Conservation (phyloP, 2,113 vertebrate genomes). For the Coptodon rendalli region DNA sequence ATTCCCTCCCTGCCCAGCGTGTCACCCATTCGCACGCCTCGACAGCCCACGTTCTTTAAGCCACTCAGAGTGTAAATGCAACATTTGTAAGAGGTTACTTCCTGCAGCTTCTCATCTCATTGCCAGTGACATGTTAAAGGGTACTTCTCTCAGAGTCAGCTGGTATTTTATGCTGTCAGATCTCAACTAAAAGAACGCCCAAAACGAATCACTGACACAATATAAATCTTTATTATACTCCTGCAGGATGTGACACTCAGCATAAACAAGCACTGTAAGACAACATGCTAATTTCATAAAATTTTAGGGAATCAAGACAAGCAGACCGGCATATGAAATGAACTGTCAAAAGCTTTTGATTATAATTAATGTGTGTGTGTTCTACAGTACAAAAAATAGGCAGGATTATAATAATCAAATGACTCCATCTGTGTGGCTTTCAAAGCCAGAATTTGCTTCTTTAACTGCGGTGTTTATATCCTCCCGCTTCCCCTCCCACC, state of each 20-base stretch:
- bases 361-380: conserved; percentile 2
- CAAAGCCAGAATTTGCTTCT: conserved; percentile 30
- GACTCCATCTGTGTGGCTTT: conserved; percentile 38
- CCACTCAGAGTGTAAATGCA: conserved; percentile 8
- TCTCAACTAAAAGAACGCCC: not conserved
- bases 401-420: conserved; percentile 22
- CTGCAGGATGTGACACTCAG: not conserved
- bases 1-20: conserved; percentile 38
- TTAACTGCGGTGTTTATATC: conserved; percentile 19
- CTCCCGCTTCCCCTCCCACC: not conserved
- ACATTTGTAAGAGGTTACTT: conserved; percentile 17
- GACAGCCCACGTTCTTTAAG: conserved; percentile 16
- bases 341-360: not conserved
- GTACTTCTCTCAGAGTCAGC: not conserved
- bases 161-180: not conserved
- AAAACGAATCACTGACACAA: not conserved
- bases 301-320: not conserved
- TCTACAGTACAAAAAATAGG: not conserved
- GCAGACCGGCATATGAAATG: not conserved
- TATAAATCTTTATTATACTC: not conserved
- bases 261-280: not conserved
- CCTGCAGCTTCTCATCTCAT: conserved; percentile 16
- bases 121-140: not conserved
- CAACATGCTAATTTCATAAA: not conserved
- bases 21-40: conserved; percentile 36